These are phyloP conservation scores for Amblyopsis hoosieri DNA, from an alignment of 2,797 vertebrate species.

Conservation along the genomic window DNA sequence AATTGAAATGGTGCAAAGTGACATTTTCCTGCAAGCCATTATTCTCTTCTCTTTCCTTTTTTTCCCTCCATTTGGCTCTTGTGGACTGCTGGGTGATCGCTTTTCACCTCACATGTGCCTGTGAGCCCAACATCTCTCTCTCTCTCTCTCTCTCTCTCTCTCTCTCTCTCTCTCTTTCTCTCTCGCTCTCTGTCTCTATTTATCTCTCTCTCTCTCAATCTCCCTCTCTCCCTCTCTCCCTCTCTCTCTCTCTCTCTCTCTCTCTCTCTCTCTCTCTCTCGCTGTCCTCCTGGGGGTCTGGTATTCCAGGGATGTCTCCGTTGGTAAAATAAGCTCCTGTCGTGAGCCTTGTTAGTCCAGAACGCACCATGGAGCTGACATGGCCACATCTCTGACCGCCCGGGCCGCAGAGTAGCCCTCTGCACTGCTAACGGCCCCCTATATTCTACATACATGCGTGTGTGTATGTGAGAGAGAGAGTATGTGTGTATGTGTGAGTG, in stretches of 20 bases:
- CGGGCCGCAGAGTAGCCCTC: conserved; percentile 69
- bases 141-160: not conserved
- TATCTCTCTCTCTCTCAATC: conserved; percentile 2
- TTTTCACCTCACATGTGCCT: conserved; percentile 58
- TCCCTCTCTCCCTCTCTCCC: conserved; percentile 10
- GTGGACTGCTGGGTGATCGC: conserved; percentile 47
- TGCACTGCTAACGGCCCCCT: conserved; percentile 47
- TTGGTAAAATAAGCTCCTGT: conserved; percentile 75
- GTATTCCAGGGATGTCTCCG: conserved; percentile 89
- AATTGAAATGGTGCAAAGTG: not conserved
- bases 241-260: conserved; percentile 15
- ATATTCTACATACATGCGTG: conserved; percentile 37
- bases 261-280: conserved; percentile 43
- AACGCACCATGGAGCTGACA: conserved; percentile 77
- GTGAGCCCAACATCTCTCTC: conserved; percentile 35
- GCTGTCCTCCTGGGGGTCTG: conserved; percentile 74
- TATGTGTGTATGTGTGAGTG: conserved; percentile 33
- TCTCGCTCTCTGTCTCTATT: conserved; percentile 2
- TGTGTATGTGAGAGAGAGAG: conserved; percentile 34
- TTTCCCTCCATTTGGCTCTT: conserved; percentile 12
- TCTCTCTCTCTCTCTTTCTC: not conserved
- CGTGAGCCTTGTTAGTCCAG: conserved; percentile 52
- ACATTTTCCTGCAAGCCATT: not conserved
- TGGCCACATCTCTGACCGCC: conserved; percentile 66
- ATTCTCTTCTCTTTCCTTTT: conserved; percentile 6